phyloP scores from a whole-genome alignment of 1,140 invertebrate species.

The Rhopalosiphum padi region DNA sequence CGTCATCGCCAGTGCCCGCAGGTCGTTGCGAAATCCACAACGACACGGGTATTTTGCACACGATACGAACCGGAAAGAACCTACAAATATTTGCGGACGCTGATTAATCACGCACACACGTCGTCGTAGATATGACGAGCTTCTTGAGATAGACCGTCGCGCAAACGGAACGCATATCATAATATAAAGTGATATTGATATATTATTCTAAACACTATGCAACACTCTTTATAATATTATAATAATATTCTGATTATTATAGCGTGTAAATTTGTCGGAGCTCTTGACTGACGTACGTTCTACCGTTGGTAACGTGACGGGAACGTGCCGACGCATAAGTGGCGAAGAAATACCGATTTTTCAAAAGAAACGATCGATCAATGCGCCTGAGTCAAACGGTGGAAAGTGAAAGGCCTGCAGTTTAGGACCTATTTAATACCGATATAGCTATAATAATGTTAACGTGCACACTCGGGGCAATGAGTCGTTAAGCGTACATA shows the following conservation, averaged over 20 bases:
- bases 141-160: not conserved
- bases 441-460: not conserved
- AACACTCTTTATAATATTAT: not conserved
- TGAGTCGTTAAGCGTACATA: not conserved
- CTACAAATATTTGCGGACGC: not conserved
- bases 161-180: not conserved
- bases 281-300: not conserved
- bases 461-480: not conserved
- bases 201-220: not conserved
- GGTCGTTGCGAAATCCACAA: not conserved
- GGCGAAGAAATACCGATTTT: not conserved
- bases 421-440: not conserved
- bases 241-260: not conserved
- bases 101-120: not conserved
- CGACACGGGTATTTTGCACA: not conserved
- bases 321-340: not conserved
- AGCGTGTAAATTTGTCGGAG: not conserved
- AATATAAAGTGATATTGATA: not conserved
- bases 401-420: not conserved
- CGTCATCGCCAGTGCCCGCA: not conserved
- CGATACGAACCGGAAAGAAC: not conserved
- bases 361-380: conserved; percentile 17
- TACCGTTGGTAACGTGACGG: not conserved
- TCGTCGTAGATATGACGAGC: not conserved
- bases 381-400: not conserved